These are phyloP conservation scores for Danio rerio DNA, from an alignment of 2,113 vertebrate genomes.

Conservation along the genomic window DNA sequence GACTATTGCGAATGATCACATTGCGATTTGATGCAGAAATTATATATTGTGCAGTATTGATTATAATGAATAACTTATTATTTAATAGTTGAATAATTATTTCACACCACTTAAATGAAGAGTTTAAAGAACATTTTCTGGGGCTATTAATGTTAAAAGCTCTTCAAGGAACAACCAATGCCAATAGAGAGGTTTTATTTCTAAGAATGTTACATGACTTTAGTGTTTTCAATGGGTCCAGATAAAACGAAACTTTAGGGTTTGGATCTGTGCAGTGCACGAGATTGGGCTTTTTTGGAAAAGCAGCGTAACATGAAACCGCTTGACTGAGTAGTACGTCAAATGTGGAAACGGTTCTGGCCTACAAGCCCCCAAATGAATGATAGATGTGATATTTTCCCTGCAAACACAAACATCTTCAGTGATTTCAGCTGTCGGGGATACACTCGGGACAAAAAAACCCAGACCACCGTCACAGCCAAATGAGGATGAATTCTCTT, in stretches of 20 bases:
- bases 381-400: constrained; percentile 67
- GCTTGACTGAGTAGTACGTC: constrained; percentile 43
- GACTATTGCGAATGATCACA: too few species aligned
- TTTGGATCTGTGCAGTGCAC: constrained; percentile 32
- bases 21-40: too few species aligned
- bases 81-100: too few species aligned
- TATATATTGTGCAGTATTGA: too few species aligned
- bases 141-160: too few species aligned
- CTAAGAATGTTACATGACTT: background rate
- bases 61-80: too few species aligned
- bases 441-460: constrained; percentile 54
- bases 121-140: too few species aligned
- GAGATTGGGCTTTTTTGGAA: background rate
- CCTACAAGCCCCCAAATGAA: constrained; percentile 46
- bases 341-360: constrained; percentile 47
- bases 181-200: background rate
- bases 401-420: constrained; percentile 66
- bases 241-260: constrained; percentile 42
- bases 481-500: constrained; percentile 52
- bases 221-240: background rate
- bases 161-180: too few species aligned
- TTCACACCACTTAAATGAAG: too few species aligned
- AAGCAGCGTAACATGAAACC: constrained; percentile 27
- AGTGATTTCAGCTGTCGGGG: constrained; percentile 69
- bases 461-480: constrained; percentile 60